phyloP scores from a whole-genome alignment of 2,888 invertebrate genomes.

The Pardosa pseudoannulata region DNA sequence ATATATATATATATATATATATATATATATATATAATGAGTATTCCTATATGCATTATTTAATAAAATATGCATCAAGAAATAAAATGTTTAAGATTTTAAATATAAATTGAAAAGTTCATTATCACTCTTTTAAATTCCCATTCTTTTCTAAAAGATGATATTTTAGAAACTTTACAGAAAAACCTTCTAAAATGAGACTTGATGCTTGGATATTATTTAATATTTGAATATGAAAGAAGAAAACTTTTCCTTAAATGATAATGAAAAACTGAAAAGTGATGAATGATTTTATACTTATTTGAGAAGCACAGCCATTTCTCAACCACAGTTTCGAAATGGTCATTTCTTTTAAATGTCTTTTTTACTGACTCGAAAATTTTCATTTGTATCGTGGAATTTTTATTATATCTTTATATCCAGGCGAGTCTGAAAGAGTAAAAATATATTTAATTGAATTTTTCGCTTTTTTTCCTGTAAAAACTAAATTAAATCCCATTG shows the following conservation, averaged over 20 bases:
- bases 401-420: neutral
- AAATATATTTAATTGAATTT: neutral
- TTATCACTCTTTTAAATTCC: too few relatives aligned
- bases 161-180: neutral
- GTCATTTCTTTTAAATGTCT: neutral
- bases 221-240: neutral
- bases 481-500: constrained; percentile 12
- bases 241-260: neutral
- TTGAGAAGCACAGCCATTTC: neutral
- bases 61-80: too few relatives aligned
- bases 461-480: neutral
- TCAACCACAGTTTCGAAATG: neutral
- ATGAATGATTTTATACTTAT: neutral
- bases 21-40: too few relatives aligned
- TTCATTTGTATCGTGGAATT: neutral
- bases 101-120: too few relatives aligned
- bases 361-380: neutral
- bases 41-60: too few relatives aligned
- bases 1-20: too few relatives aligned
- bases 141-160: too few relatives aligned
- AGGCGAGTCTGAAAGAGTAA: neutral
- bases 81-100: too few relatives aligned
- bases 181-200: neutral
- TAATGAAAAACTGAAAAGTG: constrained; percentile 10
- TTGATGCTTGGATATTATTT: neutral